Evolutionary conservation across 23 tunicate genomes (phyloP).

Genomic region (Clavelina lepadiformis): DNA sequence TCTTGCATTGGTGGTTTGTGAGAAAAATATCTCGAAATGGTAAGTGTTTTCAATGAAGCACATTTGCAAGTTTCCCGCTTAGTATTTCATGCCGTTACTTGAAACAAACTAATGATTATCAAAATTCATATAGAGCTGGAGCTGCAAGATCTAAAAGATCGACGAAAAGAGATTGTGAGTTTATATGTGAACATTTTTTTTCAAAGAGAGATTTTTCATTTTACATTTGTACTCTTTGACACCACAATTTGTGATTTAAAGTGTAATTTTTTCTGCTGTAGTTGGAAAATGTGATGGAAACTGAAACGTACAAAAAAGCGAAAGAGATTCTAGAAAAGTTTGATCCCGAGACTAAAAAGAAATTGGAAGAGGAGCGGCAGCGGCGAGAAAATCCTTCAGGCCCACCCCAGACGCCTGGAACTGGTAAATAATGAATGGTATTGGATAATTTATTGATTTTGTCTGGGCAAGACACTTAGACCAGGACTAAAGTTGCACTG

Average conservation of each 20-base stretch:
- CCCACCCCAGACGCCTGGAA: slow-evolving; percentile 22
- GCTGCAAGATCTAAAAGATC: slow-evolving; percentile 56
- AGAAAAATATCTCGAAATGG: slow-evolving; percentile 75
- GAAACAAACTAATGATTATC: background rate
- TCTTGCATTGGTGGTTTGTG: slow-evolving; percentile 91
- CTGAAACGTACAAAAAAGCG: slow-evolving; percentile 97
- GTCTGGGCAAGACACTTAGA: no score
- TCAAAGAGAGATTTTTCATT: background rate
- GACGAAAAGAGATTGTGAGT: slow-evolving; percentile 86
- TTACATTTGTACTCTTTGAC: background rate
- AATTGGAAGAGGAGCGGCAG: slow-evolving; percentile 70
- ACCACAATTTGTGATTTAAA: background rate
- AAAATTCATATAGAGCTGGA: slow-evolving; percentile 38
- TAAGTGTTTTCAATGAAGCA: slow-evolving; percentile 9
- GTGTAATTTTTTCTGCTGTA: background rate
- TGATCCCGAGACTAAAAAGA: slow-evolving; percentile 94
- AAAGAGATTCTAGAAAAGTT: slow-evolving; percentile 91
- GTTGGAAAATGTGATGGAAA: slow-evolving; percentile 99
- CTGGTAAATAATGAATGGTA: slow-evolving; percentile 8
- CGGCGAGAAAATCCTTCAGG: slow-evolving; percentile 35
- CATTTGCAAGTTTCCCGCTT: background rate
- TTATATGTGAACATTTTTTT: background rate
- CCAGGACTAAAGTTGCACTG: no score
- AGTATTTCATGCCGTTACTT: background rate
- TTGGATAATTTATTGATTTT: no score